These are phyloP conservation scores for Lerema accius DNA, from an alignment of 1,140 invertebrate genomes.

Conservation along the genomic window DNA sequence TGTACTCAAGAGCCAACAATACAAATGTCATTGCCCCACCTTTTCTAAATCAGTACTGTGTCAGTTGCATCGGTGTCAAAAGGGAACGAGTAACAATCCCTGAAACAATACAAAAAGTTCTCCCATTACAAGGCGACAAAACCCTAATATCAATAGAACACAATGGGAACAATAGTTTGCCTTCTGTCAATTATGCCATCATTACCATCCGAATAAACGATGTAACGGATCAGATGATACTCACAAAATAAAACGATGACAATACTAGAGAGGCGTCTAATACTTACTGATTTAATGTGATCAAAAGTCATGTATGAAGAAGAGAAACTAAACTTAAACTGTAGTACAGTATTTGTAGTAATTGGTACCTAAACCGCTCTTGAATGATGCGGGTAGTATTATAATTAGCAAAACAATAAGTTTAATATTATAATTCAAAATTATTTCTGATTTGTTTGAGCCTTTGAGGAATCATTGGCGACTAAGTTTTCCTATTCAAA, in stretches of 20 bases:
- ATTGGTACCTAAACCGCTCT: too few species aligned
- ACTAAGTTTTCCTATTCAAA: too few species aligned
- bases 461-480: too few species aligned
- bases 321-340: slow-evolving; percentile 17
- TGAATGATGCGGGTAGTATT: too few species aligned
- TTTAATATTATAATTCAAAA: too few species aligned
- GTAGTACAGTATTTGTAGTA: neutral
- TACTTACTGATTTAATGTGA: slow-evolving; percentile 58
- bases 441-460: too few species aligned
- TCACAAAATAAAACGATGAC: slow-evolving; percentile 68
- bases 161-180: slow-evolving; percentile 80
- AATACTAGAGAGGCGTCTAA: slow-evolving; percentile 39
- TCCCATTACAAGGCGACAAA: slow-evolving; percentile 80
- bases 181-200: slow-evolving; percentile 81
- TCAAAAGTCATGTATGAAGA: slow-evolving; percentile 55
- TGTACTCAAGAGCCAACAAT: slow-evolving; percentile 30
- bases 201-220: slow-evolving; percentile 80
- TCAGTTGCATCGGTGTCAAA: slow-evolving; percentile 59
- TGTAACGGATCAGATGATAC: slow-evolving; percentile 72
- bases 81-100: slow-evolving; percentile 60
- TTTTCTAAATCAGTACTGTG: slow-evolving; percentile 63
- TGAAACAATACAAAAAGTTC: slow-evolving; percentile 70
- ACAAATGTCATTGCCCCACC: slow-evolving; percentile 62
- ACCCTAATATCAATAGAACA: slow-evolving; percentile 77
- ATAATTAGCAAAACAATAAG: too few species aligned